Evolutionary conservation across 2,888 invertebrate genomes (phyloP), one percentile per base, ranked within the genome.

Genomic region (Spilarctia lutea): DNA sequence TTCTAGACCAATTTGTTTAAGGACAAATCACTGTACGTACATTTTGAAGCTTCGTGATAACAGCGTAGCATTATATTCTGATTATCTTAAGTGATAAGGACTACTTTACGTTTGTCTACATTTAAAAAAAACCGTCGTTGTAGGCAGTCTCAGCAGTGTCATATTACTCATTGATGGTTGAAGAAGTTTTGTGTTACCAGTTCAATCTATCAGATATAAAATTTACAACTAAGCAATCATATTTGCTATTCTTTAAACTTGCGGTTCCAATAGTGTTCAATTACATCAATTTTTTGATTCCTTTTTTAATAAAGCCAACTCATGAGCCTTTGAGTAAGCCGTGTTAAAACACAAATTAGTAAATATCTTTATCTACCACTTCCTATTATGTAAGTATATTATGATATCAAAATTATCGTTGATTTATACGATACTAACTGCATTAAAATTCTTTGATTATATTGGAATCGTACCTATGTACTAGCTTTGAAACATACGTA

Each of bases 81-180:
- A 78, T 82, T 73, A 82, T 86, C 86, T 85, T 75, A 74, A 78
- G 78, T 80, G 88, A 87, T 88, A 87, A 88, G 75, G 74, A 79
- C 79, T 77, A 73, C 72, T 78, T 77, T 65, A 83, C 39, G 79
- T 84, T 79, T 78, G 71, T 65, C 24, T 65, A 74, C 68, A 75
- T 76, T 77, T 79, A 73, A 77, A 68, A 78, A 80, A 68, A 66
- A 42, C 42, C 71, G 73, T 73, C 18, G 70, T 73, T 16, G 35
- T 65, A 27, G 60, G 30, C 48, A 27, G 39, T 39, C 39, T 71
- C 42, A 33, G 20, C 66, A 60, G 82, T 81, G 70, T 78, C 77
- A 66, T 73, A 56, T 79, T 75, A 71, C 69, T 11, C 80, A 75
- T 66, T 75, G 72, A 67, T 71, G 63, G 66, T 76, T 72, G 73